Percentiles rank a stretch among this genome's conserved stretches.
phyloP scores from a whole-genome alignment of 2,888 invertebrate genomes.

The Orchestes rusci region DNA sequence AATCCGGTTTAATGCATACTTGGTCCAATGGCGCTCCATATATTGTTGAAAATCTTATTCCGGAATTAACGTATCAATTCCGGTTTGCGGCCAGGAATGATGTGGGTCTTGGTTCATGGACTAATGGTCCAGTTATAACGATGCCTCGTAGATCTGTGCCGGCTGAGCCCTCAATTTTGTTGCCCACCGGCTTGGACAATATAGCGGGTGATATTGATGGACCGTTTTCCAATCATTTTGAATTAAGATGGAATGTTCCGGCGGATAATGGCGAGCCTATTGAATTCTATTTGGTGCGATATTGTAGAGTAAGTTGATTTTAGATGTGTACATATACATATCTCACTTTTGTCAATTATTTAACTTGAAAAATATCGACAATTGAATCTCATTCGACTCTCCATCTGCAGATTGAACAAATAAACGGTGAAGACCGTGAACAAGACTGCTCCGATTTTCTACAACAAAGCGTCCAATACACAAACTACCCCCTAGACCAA shows the following conservation, averaged over 20 bases:
- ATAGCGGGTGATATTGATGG: constrained; percentile 49
- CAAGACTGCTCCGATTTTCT: constrained; percentile 52
- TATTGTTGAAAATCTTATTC: constrained; percentile 70
- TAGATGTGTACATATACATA: no score
- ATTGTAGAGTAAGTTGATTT: constrained; percentile 74
- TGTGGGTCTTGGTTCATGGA: constrained; percentile 72
- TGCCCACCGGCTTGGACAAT: constrained; percentile 38
- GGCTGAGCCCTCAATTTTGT: constrained; percentile 60
- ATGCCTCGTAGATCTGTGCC: constrained; percentile 76
- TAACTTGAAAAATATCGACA: no score
- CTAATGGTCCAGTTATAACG: constrained; percentile 43
- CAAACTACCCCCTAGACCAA: constrained; percentile 58
- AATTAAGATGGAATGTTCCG: constrained; percentile 77
- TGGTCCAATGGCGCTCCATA: constrained; percentile 78
- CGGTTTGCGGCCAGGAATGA: constrained; percentile 79
- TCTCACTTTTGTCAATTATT: no score
- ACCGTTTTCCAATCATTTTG: constrained; percentile 69
- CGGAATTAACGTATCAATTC: constrained; percentile 72
- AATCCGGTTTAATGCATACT: constrained; percentile 59
- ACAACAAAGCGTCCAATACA: constrained; percentile 55
- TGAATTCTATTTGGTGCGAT: constrained; percentile 71
- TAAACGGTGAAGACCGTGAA: constrained; percentile 59
- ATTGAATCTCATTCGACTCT: no score
- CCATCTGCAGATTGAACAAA: constrained; percentile 53
- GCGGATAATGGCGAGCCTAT: constrained; percentile 87